A percentile compares a stretch with the other conserved stretches of the same genome.
Conservation (phyloP, 2,113 vertebrate genomes). For the Daubentonia madagascariensis region DNA sequence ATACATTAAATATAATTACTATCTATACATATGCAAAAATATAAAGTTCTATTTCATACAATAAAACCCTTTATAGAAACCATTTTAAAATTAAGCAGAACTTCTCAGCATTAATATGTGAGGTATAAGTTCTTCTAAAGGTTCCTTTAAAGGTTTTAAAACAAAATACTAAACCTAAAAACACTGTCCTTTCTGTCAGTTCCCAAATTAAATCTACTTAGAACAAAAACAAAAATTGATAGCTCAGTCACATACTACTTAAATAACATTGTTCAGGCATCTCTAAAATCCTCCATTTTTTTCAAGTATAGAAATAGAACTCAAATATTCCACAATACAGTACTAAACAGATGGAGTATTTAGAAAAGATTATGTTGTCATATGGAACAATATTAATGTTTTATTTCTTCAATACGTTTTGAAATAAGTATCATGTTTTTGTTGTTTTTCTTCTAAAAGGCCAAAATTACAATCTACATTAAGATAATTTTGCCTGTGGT, state of each 20-base stretch:
- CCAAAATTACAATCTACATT: conserved; percentile 41
- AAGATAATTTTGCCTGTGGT: conserved; percentile 57
- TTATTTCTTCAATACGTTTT: conserved; percentile 10
- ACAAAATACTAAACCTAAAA: conserved; percentile 77
- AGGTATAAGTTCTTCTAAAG: conserved; percentile 72
- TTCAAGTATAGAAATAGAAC: conserved; percentile 73
- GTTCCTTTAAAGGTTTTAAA: conserved; percentile 79
- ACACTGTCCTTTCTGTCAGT: conserved; percentile 48
- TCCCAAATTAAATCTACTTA: conserved; percentile 66
- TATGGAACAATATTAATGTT: conserved; percentile 33
- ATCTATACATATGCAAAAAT: conserved; percentile 84
- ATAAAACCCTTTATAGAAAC: conserved; percentile 82
- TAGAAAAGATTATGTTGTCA: conserved; percentile 48
- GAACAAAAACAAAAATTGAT: conserved; percentile 66
- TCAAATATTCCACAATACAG: conserved; percentile 67
- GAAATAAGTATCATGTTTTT: conserved; percentile 69
- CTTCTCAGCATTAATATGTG: conserved; percentile 74
- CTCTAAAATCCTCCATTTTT: conserved; percentile 48
- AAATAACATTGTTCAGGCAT: conserved; percentile 55
- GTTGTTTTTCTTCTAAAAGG: conserved; percentile 57
- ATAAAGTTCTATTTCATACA: conserved; percentile 82
- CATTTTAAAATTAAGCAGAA: conserved; percentile 79
- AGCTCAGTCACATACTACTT: conserved; percentile 57
- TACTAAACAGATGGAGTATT: conserved; percentile 33
- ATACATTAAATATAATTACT: conserved; percentile 82